Evolutionary conservation across 2,888 invertebrate species (phyloP), one percentile per base, ranked within the genome.

Genomic region (Tortricodes alternella): DNA sequence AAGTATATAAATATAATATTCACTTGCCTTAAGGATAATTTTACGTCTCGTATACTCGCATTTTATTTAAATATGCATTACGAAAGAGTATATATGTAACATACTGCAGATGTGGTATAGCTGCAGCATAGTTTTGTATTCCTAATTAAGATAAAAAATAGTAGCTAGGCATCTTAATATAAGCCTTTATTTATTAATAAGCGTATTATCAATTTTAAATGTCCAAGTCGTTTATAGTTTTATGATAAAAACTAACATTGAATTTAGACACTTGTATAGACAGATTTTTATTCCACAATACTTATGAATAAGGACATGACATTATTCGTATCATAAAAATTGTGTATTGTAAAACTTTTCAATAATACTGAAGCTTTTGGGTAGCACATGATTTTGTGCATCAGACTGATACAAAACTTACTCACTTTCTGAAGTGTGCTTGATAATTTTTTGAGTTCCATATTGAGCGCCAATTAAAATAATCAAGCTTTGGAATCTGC

Each of bases 1-100:
- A 57, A 60, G 48, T 62, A 34, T 44, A 50, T 24, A 34, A 43
- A 43, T 56, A 50, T 43, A 43, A 55, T 56, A 46, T 61, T 68
- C 68, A 79, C 79, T 82, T 82, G 85, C 85, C 85, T 85, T 85
- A 81, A 76, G 70, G 70, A 75, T 73, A 73, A 71, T 73, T 76
- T 61, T 68, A 71, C 68, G 67, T 80, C 73, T 78, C 68, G 64
- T 80, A 74, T 83, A 83, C 80, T 85, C 79, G 78, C 80, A 78
- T 80, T 73, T 76, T 76, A 70, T 66, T 66, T 70, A 63, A 67
- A 68, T 61, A 60, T 67, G 62, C 37, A 68, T 62, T 72, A 61
- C 29, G 44, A 52, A 38, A 61, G 39, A 43, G 34, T 53, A 35
- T 35, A 58, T 39, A 37, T 49, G 49, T 46, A 60, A 52, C 59